Evolutionary conservation across 2,113 vertebrate genomes (phyloP), one percentile per base, ranked within the genome.

Genomic region (Ginglymostoma cirratum): DNA sequence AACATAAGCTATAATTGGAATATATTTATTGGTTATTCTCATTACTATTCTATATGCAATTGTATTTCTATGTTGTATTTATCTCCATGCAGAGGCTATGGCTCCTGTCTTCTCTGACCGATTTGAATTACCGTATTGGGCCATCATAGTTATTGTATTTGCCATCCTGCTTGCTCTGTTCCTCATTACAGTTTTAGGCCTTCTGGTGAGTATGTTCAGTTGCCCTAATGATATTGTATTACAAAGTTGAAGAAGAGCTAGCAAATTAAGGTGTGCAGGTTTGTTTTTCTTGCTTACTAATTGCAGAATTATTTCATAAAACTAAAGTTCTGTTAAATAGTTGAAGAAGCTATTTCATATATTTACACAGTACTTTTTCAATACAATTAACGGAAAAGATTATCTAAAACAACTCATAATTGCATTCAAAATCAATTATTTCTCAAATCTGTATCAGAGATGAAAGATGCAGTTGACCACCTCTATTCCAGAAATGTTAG

Each of bases 141-240:
- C 66, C 93, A 95, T 95, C 42, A 95, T 95, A 70, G 21, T 72
- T 48, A 95, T 95, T 5, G 93, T 69, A 95, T 48, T 95, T 69
- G 93, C 23, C 67, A 95, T 69, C 15, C 93, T 95, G 93, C 38
- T 95, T 27, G 42, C 65, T 70, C 24, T 70, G 93, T 72, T 70
- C 48, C 7, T 95, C 7, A 23, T 95, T 70, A 1, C 23, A 5
- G 0, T 95, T 72, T 72, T 95, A 69, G 93, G 67, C 21, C 70
- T 42, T 3, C 27, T 95, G 93, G 93, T 95, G 48, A 95, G 93
- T 95, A 48, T 2, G 48, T 92, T 42, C 19, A 67, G 66, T 69
- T 94, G n/a, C 69, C 69, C 0, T 8, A 15, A 94, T 94, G 65
- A 67, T 67, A 42, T 92, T 0, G 67, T 76, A 93, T 65, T 19